Conservation (phyloP, 2,113 vertebrate genomes). For the Phaethon lepturus region DNA sequence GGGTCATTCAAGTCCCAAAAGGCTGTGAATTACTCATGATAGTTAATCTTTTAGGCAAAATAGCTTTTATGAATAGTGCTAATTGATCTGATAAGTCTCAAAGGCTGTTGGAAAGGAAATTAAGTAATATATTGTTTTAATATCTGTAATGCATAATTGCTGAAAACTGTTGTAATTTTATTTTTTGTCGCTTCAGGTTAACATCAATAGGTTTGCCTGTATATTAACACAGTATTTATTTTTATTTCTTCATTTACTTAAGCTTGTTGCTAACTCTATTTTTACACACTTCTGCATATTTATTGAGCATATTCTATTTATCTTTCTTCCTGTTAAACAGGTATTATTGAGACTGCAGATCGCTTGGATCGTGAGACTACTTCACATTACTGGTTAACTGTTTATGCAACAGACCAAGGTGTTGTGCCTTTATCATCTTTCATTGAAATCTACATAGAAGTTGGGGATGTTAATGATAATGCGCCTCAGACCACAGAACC, state of each 20-base stretch:
- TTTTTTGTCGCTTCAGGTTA: not conserved
- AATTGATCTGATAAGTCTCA: not conserved
- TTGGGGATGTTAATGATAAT: slow-evolving; percentile 97
- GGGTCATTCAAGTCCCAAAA: not conserved
- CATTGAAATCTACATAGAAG: slow-evolving; percentile 91
- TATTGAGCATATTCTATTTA: not conserved
- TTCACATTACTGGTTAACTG: slow-evolving; percentile 94
- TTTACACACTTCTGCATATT: not conserved
- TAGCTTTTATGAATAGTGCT: not conserved
- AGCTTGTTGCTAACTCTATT: not conserved
- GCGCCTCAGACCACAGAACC: slow-evolving; percentile 92
- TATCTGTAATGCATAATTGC: not conserved
- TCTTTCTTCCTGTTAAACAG: slow-evolving; percentile 63
- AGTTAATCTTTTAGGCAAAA: slow-evolving; percentile 5
- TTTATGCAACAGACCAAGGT: slow-evolving; percentile 91
- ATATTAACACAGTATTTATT: not conserved
- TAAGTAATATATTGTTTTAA: not conserved
- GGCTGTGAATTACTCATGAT: not conserved
- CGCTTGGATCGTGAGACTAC: slow-evolving; percentile 90
- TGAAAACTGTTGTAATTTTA: not conserved
- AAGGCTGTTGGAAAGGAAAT: not conserved
- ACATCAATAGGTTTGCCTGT: not conserved
- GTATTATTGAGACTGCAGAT: slow-evolving; percentile 89
- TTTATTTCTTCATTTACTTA: not conserved
- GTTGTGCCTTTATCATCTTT: slow-evolving; percentile 92